Conservation (phyloP, 2,797 vertebrate genomes). For the Mionectes olivaceus region DNA sequence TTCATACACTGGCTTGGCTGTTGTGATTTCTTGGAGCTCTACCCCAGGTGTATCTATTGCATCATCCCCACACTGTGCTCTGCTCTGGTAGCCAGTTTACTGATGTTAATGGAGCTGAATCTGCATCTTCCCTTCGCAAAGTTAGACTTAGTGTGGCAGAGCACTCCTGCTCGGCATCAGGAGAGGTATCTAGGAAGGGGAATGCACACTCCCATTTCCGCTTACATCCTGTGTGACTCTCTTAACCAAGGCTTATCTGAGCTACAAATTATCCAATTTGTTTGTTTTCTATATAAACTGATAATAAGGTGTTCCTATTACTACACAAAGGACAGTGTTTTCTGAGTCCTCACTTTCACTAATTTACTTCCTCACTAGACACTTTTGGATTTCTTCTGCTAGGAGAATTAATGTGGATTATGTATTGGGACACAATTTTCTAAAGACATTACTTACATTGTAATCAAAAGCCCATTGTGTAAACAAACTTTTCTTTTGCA, state of each 20-base stretch:
- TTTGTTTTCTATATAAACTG: constrained; percentile 1
- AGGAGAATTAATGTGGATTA: not conserved
- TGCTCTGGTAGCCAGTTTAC: not conserved
- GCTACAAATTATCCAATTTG: not conserved
- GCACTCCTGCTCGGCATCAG: accelerated
- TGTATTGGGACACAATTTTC: constrained; percentile 35
- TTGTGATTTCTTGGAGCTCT: not conserved
- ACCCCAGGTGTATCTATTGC: not conserved
- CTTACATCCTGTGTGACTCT: not conserved
- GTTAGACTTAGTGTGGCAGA: not conserved
- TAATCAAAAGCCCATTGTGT: not conserved
- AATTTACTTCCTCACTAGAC: constrained; percentile 6
- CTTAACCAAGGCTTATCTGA: not conserved
- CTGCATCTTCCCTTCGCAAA: not conserved
- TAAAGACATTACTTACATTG: not conserved
- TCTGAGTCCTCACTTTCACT: not conserved
- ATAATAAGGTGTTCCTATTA: not conserved
- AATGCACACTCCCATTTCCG: not conserved
- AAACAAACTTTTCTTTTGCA: not conserved
- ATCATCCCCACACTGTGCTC: not conserved
- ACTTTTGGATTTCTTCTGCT: not conserved
- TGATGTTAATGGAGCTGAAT: not conserved
- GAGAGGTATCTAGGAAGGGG: not conserved
- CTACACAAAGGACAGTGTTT: constrained; percentile 19
- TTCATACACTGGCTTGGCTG: not conserved